phyloP scores from a whole-genome alignment of 2,113 vertebrate genomes.

The Grammomys surdaster region DNA sequence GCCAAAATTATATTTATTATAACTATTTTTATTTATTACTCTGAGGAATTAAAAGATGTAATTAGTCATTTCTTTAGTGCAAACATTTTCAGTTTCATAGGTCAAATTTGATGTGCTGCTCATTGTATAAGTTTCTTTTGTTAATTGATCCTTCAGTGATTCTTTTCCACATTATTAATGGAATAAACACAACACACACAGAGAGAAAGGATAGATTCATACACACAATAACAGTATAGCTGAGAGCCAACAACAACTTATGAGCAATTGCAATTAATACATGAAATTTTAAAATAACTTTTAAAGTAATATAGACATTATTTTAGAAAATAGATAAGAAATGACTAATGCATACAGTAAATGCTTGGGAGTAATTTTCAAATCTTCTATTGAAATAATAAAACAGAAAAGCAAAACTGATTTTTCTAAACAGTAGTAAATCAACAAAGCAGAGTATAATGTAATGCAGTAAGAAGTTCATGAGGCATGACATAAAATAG shows the following conservation, averaged over 20 bases:
- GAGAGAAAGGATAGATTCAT: background rate
- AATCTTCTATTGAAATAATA: constrained; percentile 24
- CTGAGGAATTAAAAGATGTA: background rate
- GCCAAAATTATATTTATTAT: background rate
- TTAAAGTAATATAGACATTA: background rate
- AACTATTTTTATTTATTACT: background rate
- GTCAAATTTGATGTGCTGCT: background rate
- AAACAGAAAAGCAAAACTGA: constrained; percentile 19
- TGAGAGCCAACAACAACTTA: background rate
- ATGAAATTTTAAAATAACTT: background rate
- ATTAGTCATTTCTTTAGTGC: background rate
- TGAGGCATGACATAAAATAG: background rate
- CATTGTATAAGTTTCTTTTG: background rate
- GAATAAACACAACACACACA: background rate
- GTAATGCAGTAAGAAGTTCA: background rate
- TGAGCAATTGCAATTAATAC: background rate
- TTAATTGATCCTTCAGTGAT: background rate
- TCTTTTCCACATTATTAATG: background rate
- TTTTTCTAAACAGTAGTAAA: constrained; percentile 15
- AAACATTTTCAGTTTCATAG: background rate
- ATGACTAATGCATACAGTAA: background rate
- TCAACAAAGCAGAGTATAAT: background rate
- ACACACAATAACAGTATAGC: background rate
- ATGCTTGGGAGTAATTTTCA: background rate
- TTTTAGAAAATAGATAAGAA: background rate